Percentiles rank a stretch among this genome's conserved stretches.
These are phyloP conservation scores for Ommatoiulus sabulosus DNA, from an alignment of 2,888 invertebrate species.

Conservation along the genomic window DNA sequence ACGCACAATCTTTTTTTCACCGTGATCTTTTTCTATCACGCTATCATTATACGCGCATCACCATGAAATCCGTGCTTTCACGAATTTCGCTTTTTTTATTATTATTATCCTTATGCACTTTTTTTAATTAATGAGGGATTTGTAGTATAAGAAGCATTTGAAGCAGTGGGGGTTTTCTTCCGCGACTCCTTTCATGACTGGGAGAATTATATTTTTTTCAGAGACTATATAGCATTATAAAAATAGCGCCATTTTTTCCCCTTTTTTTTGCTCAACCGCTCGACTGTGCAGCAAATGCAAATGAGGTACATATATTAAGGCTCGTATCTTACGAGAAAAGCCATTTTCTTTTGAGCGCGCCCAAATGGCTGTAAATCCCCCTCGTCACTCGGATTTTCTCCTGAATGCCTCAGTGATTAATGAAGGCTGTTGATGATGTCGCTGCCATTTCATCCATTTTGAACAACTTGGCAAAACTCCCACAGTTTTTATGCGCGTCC, in stretches of 20 bases:
- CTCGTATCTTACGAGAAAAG: conserved; percentile 45
- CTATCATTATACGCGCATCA: not conserved
- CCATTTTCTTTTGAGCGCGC: conserved; percentile 32
- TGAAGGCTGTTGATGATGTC: conserved; percentile 48
- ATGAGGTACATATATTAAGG: conserved; percentile 48
- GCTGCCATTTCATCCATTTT: conserved; percentile 41
- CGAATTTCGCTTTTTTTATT: conserved; percentile 5
- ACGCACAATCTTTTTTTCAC: conserved; percentile 4
- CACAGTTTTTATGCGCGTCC: not conserved
- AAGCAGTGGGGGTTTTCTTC: not conserved
- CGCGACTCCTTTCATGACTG: not conserved
- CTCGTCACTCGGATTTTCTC: conserved; percentile 48
- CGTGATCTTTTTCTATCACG: not conserved
- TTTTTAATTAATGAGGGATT: conserved; percentile 48
- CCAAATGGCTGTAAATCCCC: conserved; percentile 47
- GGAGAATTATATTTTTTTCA: not conserved
- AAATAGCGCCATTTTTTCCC: not conserved
- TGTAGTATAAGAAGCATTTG: conserved; percentile 38
- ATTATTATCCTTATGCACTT: not conserved
- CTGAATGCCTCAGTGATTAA: conserved; percentile 46
- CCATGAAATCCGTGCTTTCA: conserved; percentile 11
- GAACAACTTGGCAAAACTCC: conserved; percentile 41
- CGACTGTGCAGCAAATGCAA: conserved; percentile 34
- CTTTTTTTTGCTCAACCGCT: not conserved
- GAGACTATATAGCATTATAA: not conserved